Conservation (phyloP, 2,797 vertebrate genomes). For the Microctenopoma stevenorrisi region DNA sequence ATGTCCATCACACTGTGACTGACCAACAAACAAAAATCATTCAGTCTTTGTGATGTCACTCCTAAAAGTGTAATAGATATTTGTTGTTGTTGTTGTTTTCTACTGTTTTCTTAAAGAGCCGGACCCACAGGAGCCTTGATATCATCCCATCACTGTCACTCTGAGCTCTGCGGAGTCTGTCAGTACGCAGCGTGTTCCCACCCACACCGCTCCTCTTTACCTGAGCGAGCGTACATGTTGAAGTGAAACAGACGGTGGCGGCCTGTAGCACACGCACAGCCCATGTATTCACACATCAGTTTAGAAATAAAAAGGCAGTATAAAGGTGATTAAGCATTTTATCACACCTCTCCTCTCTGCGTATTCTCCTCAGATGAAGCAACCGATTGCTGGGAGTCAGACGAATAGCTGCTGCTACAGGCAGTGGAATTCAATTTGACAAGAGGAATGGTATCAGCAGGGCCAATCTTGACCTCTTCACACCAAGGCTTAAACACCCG, state of each 20-base stretch:
- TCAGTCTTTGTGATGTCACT: background rate
- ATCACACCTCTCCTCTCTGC: background rate
- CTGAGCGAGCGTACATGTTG: slow-evolving; percentile 33
- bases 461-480: slow-evolving; percentile 63
- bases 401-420: slow-evolving; percentile 48
- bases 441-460: slow-evolving; percentile 60
- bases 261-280: background rate
- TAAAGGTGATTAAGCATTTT: background rate
- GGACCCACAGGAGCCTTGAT: slow-evolving; percentile 19
- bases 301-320: slow-evolving; percentile 1
- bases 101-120: slow-evolving; percentile 23
- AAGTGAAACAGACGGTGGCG: slow-evolving; percentile 14
- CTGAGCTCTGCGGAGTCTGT: slow-evolving; percentile 26
- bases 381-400: slow-evolving; percentile 4
- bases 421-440: slow-evolving; percentile 55
- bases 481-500: slow-evolving; percentile 58
- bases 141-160: slow-evolving; percentile 17
- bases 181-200: slow-evolving; percentile 34
- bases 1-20: slow-evolving; percentile 11
- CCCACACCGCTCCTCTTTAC: slow-evolving; percentile 39
- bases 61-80: background rate
- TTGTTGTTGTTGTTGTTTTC: background rate
- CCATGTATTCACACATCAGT: slow-evolving; percentile 1
- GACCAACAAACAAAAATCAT: background rate
- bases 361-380: slow-evolving; percentile 6